phyloP scores from a whole-genome alignment of 2,888 invertebrate species.

The Stratiomys singularior region DNA sequence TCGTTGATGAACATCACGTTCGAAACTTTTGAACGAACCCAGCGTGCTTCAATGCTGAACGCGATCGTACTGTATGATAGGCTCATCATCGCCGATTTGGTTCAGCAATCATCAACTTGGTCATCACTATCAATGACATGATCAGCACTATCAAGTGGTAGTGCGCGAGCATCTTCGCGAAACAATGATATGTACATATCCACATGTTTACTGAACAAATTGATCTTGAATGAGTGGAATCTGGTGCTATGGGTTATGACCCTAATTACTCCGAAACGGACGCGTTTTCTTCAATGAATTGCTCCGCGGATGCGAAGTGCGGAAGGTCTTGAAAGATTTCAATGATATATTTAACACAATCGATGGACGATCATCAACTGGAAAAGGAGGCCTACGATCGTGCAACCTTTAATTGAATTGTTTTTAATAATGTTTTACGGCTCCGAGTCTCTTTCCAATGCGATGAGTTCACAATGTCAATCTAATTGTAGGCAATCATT shows the following conservation, averaged over 20 bases:
- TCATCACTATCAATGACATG: background rate
- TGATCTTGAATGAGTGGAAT: background rate
- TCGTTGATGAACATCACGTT: background rate
- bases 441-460: background rate
- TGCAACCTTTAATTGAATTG: conserved; percentile 5
- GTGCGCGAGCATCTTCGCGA: background rate
- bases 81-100: conserved; percentile 22
- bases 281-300: background rate
- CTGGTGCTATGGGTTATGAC: conserved; percentile 37
- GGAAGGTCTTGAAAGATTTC: background rate
- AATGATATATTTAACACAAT: too few species aligned
- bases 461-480: background rate
- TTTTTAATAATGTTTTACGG: background rate
- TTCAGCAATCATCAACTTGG: conserved; percentile 17
- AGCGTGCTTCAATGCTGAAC: background rate
- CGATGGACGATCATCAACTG: background rate
- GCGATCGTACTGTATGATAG: background rate
- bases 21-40: background rate
- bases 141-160: background rate
- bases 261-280: conserved; percentile 31
- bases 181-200: background rate
- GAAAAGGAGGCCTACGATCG: background rate
- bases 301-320: background rate
- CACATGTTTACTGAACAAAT: background rate
- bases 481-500: background rate